Base-by-base conservation (phyloP, 1,140 invertebrate genomes). In the Drosophila hydei region DNA sequence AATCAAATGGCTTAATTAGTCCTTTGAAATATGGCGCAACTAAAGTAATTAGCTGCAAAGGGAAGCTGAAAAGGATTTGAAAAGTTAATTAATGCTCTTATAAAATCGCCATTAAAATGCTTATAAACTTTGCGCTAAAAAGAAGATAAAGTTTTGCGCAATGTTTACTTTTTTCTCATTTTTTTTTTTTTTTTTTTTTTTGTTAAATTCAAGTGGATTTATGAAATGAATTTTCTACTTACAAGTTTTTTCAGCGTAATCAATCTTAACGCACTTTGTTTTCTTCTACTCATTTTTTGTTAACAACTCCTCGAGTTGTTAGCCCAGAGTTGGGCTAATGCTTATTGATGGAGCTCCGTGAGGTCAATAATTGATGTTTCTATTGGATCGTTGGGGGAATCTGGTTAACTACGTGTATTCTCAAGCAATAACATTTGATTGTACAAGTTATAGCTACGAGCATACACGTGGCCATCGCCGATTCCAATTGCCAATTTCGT, bases 391-490 rank as follows among this genome's bases (percentile, higher is more conserved):
- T 79, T 75, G 84, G 67, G 45, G 52, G 68, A 85, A 80, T 94
- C 94, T 94, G 94, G 94, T 95, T 93, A 95, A 95, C 96, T 97
- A 97, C 96, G 97, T 97, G 97, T 97, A 97, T 97, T 97, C 97
- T 97, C 96, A 97, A 97, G 97, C 97, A 97, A 97, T 97, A 97
- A 97, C 96, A 97, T 94, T 95, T 93, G 91, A 92, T 94, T 95
- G 94, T 94, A 72, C 96, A 95, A 96, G 96, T 96, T 97, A 97
- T 96, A 97, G 96, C 96, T 96, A 96, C 95, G 96, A 97, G 96
- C 96, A 97, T 97, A 97, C 96, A 94, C 96, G 96, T 96, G 95
- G 95, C 95, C 95, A 96, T 94, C 94, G 94, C 95, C 95, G 95
- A 94, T 93, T 92, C 68, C 33, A 25, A 11, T 21, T 54, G 40